A percentile compares a stretch with the other conserved stretches of the same genome.
phyloP scores from a whole-genome alignment of 2,797 vertebrate species.

The Naso thynnoides region DNA sequence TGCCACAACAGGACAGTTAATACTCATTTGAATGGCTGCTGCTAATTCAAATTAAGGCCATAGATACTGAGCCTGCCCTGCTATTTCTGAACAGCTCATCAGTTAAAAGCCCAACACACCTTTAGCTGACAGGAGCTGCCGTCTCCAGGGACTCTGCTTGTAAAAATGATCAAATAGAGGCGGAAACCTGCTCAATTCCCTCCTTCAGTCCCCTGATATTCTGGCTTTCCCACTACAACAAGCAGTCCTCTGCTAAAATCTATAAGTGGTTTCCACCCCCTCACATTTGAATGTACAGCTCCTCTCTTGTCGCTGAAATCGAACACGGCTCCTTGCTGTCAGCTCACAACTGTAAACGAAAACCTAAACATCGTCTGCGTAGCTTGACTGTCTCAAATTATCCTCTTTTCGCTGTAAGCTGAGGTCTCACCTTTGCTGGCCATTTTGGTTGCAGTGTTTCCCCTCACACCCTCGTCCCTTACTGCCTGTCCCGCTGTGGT shows the following conservation, averaged over 20 bases:
- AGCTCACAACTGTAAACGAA: background rate
- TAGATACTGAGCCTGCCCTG: slow-evolving; percentile 16
- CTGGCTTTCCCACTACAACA: background rate
- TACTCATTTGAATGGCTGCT: slow-evolving; percentile 35
- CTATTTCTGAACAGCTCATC: slow-evolving; percentile 27
- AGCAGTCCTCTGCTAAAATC: slow-evolving; percentile 3
- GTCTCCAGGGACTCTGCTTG: slow-evolving; percentile 20
- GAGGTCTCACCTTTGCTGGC: slow-evolving; percentile 84
- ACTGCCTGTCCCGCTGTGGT: slow-evolving; percentile 61
- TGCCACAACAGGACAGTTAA: slow-evolving; percentile 5
- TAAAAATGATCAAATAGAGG: slow-evolving; percentile 24
- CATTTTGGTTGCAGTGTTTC: slow-evolving; percentile 76
- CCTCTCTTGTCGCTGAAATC: slow-evolving; percentile 18
- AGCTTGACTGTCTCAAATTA: background rate
- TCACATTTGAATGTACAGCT: slow-evolving; percentile 1
- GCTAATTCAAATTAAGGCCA: slow-evolving; percentile 33
- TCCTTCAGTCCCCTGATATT: slow-evolving; percentile 14
- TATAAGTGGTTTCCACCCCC: background rate
- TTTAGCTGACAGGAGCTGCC: slow-evolving; percentile 21
- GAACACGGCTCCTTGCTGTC: slow-evolving; percentile 6
- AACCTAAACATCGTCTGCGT: background rate
- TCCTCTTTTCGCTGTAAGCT: slow-evolving; percentile 19
- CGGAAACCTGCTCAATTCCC: slow-evolving; percentile 15
- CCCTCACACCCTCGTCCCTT: slow-evolving; percentile 58
- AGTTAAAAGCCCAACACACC: slow-evolving; percentile 29